Base-by-base conservation (phyloP, 2,797 vertebrate species). In the Sebastes nivosus region DNA sequence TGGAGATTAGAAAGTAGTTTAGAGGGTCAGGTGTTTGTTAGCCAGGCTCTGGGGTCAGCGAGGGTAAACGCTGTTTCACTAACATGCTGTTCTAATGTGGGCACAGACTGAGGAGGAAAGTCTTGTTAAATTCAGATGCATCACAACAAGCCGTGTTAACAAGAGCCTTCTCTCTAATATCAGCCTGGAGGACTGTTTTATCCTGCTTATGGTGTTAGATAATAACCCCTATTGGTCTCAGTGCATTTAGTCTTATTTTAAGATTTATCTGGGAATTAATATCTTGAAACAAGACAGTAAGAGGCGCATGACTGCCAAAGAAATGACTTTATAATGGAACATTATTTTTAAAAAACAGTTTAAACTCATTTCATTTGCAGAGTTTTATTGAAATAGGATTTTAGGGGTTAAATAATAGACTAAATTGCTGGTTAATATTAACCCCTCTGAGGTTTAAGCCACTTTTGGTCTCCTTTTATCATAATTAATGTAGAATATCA, bases 21-120 rank as follows among this genome's bases (percentile, higher is more conserved):
- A 86, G 46, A 82, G 80, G 85, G 91, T 94, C 91, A 91, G 89
- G 91, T 88, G 87, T 89, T 91, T 76, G 77, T 76, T 59, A 30
- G 1, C 1, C 22, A 38, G 77, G 77, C 57, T 2, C 4, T 1
- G 22, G 73, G 89, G 82, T 93, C 82, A 86, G 25, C 0, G 29
- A 64, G 79, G 81, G 67, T 54, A 55, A 76, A 38, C 7, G 2
- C 13, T 67, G 67, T 50, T 80, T 30, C 24, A 61, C 59, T 16
- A 42, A 79, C 30, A 75, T 30, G 14, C 25, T 16, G 24, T 13
- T 74, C 50, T 59, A 5, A 65, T 67, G 13, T 5, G 50, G 29
- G 13, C 32, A 38, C 16, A 18, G 54, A 5, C 54, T 30, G 64
- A 58, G 34, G 11, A 11, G 69, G 6, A 24, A 66, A 24, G 29